Base-by-base conservation (phyloP, 2,888 invertebrate genomes). In the Dione vanillae region DNA sequence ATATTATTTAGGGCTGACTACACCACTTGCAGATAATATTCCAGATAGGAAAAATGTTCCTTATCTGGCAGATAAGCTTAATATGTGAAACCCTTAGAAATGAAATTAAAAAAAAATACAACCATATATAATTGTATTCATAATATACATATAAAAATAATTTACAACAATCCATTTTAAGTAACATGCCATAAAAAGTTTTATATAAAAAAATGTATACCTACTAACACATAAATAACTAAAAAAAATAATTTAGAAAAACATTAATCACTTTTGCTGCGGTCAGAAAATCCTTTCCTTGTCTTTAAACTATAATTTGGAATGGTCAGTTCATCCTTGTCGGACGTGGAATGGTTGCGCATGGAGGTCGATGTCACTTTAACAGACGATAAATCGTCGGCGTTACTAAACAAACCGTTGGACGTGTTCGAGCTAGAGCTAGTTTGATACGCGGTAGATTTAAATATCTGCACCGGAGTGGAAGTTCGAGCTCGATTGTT, bases 311-410 rank as follows among this genome's bases (percentile, higher is more conserved):
- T 93, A 77, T 86, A 89, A 78, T 90, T 91, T 69, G 94, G 94
- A 85, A 94, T 88, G 80, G 90, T 91, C 70, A 94, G 82, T 68
- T 91, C 91, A 77, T 93, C 92, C 78, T 90, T 92, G 68, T 93
- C 93, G 68, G 91, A 89, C 56, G 89, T 89, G 82, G 93, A 93
- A 84, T 90, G 85, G 78, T 91, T 89, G 72, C 86, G 87, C 69
- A 87, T 81, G 65, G 91, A 92, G 78, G 88, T 89, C 16, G 92
- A 91, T 61, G 91, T 91, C 51, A 87, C 87, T 82, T 92, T 94
- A 0, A 94, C 94, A 0, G 94, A 94, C 0, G 94, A 94, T 72
- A 94, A 80, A 75, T 95, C 94, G 71, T 94, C 94, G 56, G 90
- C 93, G 64, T 91, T 94, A 75, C 93, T 93, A 76, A 94, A 94